Percentiles rank a stretch among this genome's conserved stretches.
These are phyloP conservation scores for Jacana jacana DNA, from an alignment of 2,113 vertebrate species.

Conservation along the genomic window DNA sequence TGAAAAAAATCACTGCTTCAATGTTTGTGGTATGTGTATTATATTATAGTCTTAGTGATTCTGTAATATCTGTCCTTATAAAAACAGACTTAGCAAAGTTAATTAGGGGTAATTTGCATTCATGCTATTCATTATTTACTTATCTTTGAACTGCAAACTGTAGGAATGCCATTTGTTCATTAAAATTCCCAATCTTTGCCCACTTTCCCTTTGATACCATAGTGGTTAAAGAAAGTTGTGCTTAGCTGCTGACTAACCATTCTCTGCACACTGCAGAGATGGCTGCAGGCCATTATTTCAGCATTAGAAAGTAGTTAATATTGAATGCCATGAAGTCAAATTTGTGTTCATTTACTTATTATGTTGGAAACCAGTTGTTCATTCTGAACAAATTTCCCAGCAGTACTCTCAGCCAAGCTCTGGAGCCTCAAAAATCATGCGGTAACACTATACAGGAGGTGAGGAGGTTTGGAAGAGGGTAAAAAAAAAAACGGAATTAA, in stretches of 20 bases:
- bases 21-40: slow-evolving; percentile 26
- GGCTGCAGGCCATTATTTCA: slow-evolving; percentile 56
- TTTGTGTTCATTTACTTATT: slow-evolving; percentile 42
- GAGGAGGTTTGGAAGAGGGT: background rate
- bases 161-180: slow-evolving; percentile 63
- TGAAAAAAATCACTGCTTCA: slow-evolving; percentile 4
- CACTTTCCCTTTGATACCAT: slow-evolving; percentile 52
- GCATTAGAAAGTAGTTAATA: slow-evolving; percentile 52
- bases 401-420: background rate
- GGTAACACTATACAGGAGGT: background rate
- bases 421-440: background rate
- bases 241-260: slow-evolving; percentile 61
- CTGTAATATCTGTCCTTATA: slow-evolving; percentile 58
- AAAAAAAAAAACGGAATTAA: background rate
- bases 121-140: slow-evolving; percentile 65
- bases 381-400: slow-evolving; percentile 25
- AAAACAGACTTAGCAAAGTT: slow-evolving; percentile 50
- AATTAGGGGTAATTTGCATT: slow-evolving; percentile 67
- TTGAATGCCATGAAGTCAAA: slow-evolving; percentile 49
- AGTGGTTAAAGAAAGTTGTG: slow-evolving; percentile 43
- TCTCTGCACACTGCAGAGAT: slow-evolving; percentile 36
- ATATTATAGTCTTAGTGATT: slow-evolving; percentile 16
- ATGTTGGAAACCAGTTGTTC: slow-evolving; percentile 27
- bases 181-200: slow-evolving; percentile 66
- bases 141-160: slow-evolving; percentile 66